phyloP scores from a whole-genome alignment of 2,113 vertebrate genomes.

The Pantherophis guttatus region DNA sequence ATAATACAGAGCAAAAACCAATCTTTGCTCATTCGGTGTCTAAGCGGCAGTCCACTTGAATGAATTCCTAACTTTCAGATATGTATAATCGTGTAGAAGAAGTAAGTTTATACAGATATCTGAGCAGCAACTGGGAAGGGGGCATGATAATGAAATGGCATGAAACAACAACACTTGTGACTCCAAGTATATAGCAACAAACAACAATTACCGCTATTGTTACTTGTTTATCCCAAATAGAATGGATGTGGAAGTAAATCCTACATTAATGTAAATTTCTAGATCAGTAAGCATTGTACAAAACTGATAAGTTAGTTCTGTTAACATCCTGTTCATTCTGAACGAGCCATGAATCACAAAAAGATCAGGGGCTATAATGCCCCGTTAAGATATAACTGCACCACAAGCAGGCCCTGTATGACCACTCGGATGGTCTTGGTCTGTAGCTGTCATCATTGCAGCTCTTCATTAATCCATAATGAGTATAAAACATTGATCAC shows the following conservation, averaged over 20 bases:
- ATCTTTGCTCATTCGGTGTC: slow-evolving; percentile 16
- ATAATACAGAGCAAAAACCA: slow-evolving; percentile 7
- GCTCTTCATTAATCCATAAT: neutral
- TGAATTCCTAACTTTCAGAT: slow-evolving; percentile 32
- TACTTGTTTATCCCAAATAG: neutral
- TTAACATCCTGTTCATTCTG: neutral
- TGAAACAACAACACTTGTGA: neutral
- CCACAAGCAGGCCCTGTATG: neutral
- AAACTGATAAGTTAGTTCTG: neutral
- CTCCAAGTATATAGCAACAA: slow-evolving; percentile 30
- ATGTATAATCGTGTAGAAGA: slow-evolving; percentile 43
- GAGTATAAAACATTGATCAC: neutral
- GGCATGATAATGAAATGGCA: neutral
- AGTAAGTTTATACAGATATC: neutral
- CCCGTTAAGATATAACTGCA: neutral
- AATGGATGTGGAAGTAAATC: neutral
- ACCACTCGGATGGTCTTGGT: neutral
- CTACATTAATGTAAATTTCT: neutral
- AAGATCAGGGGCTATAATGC: neutral
- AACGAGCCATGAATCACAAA: neutral
- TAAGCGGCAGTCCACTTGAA: neutral
- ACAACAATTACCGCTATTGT: slow-evolving; percentile 25
- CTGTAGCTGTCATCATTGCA: neutral
- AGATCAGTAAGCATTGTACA: neutral
- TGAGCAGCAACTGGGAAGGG: neutral